Percentiles rank a stretch among this genome's conserved stretches.
These are phyloP conservation scores for Protobothrops flavoviridis DNA, from an alignment of 2,113 vertebrate species.

Conservation along the genomic window DNA sequence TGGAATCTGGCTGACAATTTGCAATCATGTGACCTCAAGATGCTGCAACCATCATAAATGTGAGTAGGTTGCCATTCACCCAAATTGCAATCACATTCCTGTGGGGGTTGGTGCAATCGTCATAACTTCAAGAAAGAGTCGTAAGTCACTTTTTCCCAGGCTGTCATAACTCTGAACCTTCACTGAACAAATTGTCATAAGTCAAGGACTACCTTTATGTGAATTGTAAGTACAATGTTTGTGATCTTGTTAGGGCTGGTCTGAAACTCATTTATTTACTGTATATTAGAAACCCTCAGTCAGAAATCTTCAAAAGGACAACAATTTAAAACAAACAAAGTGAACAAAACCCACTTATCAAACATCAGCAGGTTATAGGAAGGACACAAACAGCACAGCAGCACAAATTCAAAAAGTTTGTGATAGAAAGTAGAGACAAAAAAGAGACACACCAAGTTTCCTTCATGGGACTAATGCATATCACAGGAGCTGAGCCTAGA, in stretches of 20 bases:
- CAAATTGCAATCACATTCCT: too few species aligned
- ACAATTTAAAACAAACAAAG: background rate
- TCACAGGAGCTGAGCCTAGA: background rate
- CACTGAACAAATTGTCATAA: too few species aligned
- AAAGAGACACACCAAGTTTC: background rate
- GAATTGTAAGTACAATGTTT: background rate
- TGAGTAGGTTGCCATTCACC: too few species aligned
- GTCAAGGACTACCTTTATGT: background rate
- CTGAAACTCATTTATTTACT: background rate
- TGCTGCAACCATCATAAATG: too few species aligned
- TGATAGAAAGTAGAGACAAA: background rate
- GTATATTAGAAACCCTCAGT: too few species aligned
- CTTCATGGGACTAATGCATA: background rate
- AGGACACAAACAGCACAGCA: background rate
- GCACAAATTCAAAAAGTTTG: background rate
- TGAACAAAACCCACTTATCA: background rate
- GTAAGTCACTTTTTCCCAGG: too few species aligned
- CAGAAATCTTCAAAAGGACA: background rate
- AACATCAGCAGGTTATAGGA: background rate
- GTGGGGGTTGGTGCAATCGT: too few species aligned
- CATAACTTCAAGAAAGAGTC: too few species aligned
- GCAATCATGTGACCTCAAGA: too few species aligned
- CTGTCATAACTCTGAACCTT: too few species aligned
- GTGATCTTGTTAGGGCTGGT: background rate
- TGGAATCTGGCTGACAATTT: too few species aligned